These are phyloP conservation scores for Battus philenor DNA, from an alignment of 1,140 invertebrate species.

Conservation along the genomic window DNA sequence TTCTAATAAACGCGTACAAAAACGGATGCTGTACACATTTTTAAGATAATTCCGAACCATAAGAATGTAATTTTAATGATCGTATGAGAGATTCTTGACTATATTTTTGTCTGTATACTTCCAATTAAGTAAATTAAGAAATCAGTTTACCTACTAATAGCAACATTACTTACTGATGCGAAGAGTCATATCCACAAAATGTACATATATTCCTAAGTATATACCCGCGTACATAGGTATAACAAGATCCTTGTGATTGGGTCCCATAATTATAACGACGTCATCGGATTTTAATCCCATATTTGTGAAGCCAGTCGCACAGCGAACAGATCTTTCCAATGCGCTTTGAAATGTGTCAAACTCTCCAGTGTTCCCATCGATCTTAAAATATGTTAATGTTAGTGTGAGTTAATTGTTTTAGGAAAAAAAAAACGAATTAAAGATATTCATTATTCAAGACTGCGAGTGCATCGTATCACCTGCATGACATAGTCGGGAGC, in stretches of 20 bases:
- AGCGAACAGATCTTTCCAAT: slow-evolving; percentile 24
- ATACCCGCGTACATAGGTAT: slow-evolving; percentile 44
- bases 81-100: no score
- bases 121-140: no score
- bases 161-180: slow-evolving; percentile 19
- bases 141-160: background rate
- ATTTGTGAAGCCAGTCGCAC: slow-evolving; percentile 29
- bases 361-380: slow-evolving; percentile 49
- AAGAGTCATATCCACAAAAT: slow-evolving; percentile 21
- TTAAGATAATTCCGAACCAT: no score
- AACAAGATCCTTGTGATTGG: slow-evolving; percentile 34
- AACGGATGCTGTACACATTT: no score
- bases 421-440: no score
- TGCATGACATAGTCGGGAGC: slow-evolving; percentile 40
- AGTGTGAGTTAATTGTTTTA: no score
- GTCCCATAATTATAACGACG: slow-evolving; percentile 43
- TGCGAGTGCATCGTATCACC: no score
- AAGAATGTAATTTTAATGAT: no score
- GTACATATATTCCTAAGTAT: slow-evolving; percentile 26
- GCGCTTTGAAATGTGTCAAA: slow-evolving; percentile 49
- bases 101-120: no score
- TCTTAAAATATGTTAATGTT: slow-evolving; percentile 35
- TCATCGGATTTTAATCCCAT: slow-evolving; percentile 52
- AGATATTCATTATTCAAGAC: no score
- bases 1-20: no score